Conservation (phyloP, 2,797 vertebrate species). For the Coccyzus lansbergi region DNA sequence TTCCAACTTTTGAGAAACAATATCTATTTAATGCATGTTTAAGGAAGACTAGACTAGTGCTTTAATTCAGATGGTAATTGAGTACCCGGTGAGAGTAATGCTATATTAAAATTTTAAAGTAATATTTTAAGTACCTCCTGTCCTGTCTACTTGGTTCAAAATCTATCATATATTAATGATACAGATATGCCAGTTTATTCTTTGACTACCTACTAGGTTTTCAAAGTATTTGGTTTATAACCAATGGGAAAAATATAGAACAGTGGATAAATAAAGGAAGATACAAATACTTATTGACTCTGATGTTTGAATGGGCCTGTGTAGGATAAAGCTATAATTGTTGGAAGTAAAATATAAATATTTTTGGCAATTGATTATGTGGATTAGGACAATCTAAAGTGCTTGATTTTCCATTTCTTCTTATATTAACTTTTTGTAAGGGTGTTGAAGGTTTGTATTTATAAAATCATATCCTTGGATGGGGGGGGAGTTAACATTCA, state of each 20-base stretch:
- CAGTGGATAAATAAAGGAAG: not conserved
- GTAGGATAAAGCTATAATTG: not conserved
- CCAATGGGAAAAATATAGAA: not conserved
- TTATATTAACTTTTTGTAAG: not conserved
- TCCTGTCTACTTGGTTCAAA: not conserved
- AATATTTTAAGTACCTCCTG: not conserved
- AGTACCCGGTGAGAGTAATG: not conserved
- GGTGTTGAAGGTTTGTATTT: not conserved
- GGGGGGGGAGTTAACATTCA: not conserved
- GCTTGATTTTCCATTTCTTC: not conserved
- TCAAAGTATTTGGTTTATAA: not conserved
- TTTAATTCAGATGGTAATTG: not conserved
- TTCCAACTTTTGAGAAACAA: conserved; percentile 39
- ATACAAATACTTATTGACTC: not conserved
- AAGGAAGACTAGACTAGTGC: conserved; percentile 13
- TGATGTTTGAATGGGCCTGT: not conserved
- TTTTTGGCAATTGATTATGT: not conserved
- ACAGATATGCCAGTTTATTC: not conserved
- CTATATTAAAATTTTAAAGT: conserved; percentile 33
- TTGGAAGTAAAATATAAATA: not conserved
- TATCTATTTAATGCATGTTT: conserved; percentile 4
- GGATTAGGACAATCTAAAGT: not conserved
- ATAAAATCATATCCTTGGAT: not conserved
- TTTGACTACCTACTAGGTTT: not conserved
- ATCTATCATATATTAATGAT: not conserved